A percentile compares a stretch with the other conserved stretches of the same genome.
Evolutionary conservation across 2,113 vertebrate genomes (phyloP).

Genomic region (Alouatta palliata): DNA sequence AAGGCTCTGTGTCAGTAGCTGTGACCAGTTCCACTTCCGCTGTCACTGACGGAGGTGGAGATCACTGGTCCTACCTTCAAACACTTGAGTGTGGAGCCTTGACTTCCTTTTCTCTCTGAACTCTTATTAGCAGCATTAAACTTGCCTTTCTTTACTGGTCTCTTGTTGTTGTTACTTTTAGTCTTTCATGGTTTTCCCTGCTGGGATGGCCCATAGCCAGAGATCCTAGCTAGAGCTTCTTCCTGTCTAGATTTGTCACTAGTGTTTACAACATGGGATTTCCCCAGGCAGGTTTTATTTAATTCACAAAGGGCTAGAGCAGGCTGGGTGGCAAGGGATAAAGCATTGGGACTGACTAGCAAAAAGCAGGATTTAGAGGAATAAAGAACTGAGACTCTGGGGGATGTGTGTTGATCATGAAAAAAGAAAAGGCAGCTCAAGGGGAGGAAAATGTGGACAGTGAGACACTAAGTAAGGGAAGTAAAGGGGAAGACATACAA

Average conservation of each 20-base stretch:
- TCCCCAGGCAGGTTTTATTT: constrained; percentile 28
- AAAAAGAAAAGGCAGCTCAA: neutral
- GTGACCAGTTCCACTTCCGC: neutral
- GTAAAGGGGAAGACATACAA: neutral
- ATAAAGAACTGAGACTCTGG: neutral
- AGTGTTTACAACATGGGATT: constrained; percentile 15
- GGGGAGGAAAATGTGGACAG: neutral
- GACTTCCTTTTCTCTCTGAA: constrained; percentile 30
- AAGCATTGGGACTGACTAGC: neutral
- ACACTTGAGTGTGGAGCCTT: neutral
- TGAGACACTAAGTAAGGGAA: neutral
- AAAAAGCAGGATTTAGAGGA: neutral
- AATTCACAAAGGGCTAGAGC: constrained; percentile 24
- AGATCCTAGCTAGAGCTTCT: neutral
- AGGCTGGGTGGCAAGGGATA: neutral
- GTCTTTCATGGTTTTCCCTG: constrained; percentile 4
- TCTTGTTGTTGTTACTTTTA: constrained; percentile 13
- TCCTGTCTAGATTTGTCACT: neutral
- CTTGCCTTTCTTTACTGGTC: neutral
- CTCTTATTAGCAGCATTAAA: neutral
- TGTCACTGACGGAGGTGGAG: neutral
- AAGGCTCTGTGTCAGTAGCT: neutral
- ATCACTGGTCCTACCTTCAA: neutral
- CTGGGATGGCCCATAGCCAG: neutral
- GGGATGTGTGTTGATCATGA: constrained; percentile 4